Conservation (phyloP, 2,888 invertebrate genomes). For the Stegana nigrithorax region DNA sequence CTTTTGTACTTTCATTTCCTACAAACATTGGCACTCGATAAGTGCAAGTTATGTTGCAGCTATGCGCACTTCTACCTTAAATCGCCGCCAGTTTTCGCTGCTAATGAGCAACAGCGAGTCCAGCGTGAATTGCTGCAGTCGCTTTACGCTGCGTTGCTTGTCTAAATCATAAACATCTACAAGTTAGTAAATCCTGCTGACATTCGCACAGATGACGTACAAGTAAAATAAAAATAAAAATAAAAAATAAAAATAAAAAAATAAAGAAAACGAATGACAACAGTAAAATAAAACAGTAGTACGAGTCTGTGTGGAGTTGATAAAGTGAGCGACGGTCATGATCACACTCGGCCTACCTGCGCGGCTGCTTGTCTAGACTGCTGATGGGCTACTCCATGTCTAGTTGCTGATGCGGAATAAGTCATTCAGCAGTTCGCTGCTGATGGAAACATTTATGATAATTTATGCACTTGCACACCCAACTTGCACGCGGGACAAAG, state of each 20-base stretch:
- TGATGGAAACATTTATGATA: constrained; percentile 7
- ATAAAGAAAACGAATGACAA: too few species aligned
- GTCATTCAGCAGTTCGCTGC: constrained; percentile 4
- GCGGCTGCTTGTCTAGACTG: background rate
- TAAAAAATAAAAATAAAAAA: too few species aligned
- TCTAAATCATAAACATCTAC: background rate
- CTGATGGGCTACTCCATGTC: too few species aligned
- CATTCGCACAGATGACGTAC: background rate
- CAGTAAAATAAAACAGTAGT: background rate
- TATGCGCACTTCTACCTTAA: background rate
- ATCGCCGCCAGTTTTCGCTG: too few species aligned
- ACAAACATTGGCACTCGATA: too few species aligned
- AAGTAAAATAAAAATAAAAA: background rate
- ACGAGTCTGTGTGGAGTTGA: background rate
- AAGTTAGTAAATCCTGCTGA: background rate
- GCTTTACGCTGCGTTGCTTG: too few species aligned
- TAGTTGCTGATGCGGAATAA: constrained; percentile 10
- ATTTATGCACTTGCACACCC: constrained; percentile 16
- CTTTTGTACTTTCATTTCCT: too few species aligned
- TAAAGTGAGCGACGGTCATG: constrained; percentile 14
- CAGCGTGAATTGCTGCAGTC: too few species aligned
- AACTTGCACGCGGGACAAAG: background rate
- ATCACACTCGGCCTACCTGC: background rate
- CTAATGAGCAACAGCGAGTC: too few species aligned
- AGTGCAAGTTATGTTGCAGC: too few species aligned